Evolutionary conservation across 1,140 invertebrate genomes (phyloP), one percentile per base, ranked within the genome.

Genomic region (Eupristina koningsbergeri): DNA sequence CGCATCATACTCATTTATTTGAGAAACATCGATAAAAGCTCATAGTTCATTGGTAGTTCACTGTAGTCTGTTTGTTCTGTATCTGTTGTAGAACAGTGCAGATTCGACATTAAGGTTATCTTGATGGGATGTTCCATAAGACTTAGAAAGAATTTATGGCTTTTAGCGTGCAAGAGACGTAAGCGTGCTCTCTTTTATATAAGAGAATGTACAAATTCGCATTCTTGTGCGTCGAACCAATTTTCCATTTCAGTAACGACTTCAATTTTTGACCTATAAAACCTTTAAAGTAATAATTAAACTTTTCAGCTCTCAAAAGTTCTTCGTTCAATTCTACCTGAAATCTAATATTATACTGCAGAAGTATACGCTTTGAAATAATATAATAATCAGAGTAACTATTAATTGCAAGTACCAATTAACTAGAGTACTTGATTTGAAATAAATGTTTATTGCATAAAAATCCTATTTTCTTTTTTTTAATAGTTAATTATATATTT

Each of bases 111-210:
- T 80, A 80, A 80, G 8, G 64, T 50, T 45, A 22, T 50, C 63
- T 80, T 69, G 64, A 67, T 29, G 31, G 19, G 29, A 5, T 34
- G 17, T 26, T n/a, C 58, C 34, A n/a, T 13, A 80, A 64, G 45
- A 80, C 50, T 31, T 29, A 73, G 47, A 73, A n/a, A 80, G 67
- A 80, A 80, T 80, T 80, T 80, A 80, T 69, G 79, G 67, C 26
- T 19, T 80, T 22, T 61, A 29, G 19, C 11, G 64, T 9, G 64
- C 22, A 39, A n/a, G 41, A 47, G 5, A 3, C 22, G 77, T 45
- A 67, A 31, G 36, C 63, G 78, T 22, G 19, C 39, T 53, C 78
- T 69, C 63, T 34, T 39, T 58, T 73, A 2, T 7, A 9, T 36
- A 7, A 0, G 36, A 71, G 71, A 81, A 81, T 81, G 71, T 73